Evolutionary conservation across 2,113 vertebrate genomes (phyloP).

Genomic region (Opisthocomus hoazin): DNA sequence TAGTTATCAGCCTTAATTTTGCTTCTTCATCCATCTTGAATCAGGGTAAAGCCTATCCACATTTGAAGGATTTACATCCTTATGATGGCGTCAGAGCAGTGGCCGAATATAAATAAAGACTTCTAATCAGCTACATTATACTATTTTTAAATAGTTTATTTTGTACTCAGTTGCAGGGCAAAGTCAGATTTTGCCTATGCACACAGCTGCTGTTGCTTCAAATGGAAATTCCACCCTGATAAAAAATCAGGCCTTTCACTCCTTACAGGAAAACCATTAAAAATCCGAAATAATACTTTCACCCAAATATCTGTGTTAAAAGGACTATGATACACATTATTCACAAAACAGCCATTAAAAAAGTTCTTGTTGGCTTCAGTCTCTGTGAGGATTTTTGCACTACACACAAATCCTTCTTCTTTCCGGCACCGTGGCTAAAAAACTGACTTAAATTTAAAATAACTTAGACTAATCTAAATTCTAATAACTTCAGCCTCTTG

Average conservation of each 20-base stretch:
- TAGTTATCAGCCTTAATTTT: background rate
- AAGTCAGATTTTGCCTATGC: background rate
- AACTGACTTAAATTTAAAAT: background rate
- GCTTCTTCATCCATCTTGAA: background rate
- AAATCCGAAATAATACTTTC: background rate
- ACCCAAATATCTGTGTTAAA: background rate
- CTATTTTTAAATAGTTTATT: background rate
- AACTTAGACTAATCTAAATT: constrained; percentile 37
- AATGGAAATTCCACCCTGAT: background rate
- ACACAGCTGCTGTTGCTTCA: background rate
- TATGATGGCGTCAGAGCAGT: background rate
- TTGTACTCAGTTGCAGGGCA: background rate
- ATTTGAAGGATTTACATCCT: background rate
- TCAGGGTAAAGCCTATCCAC: background rate
- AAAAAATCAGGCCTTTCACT: background rate
- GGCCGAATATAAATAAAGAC: background rate
- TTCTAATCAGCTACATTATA: background rate
- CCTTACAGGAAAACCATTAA: background rate
- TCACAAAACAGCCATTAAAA: background rate
- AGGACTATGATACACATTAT: background rate
- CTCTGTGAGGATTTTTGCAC: background rate
- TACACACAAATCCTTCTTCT: background rate
- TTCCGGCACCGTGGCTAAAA: constrained; percentile 18
- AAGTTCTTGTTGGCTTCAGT: background rate
- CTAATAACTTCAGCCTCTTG: background rate